Evolutionary conservation across 2,888 invertebrate species (phyloP).

Genomic region (Leptura quadrifasciata): DNA sequence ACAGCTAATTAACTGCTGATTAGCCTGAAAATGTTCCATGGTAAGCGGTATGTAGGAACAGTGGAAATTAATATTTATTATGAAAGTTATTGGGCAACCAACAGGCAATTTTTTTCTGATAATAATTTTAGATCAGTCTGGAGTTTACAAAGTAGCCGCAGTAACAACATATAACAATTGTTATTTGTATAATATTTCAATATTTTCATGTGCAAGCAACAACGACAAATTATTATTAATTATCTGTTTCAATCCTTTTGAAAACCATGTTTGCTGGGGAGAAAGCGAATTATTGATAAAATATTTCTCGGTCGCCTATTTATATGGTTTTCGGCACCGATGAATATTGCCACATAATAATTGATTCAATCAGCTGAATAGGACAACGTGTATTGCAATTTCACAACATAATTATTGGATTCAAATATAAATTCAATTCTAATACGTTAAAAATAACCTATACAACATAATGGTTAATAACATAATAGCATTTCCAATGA

Average conservation of each 20-base stretch:
- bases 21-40: too few species aligned
- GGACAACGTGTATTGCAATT: not conserved
- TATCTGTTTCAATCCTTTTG: not conserved
- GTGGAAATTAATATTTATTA: too few species aligned
- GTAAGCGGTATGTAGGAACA: too few species aligned
- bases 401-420: conserved; percentile 1
- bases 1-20: too few species aligned
- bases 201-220: too few species aligned
- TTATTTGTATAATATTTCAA: too few species aligned
- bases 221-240: not conserved
- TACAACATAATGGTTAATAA: conserved; percentile 3
- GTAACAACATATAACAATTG: too few species aligned
- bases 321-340: conserved; percentile 1
- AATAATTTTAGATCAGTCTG: too few species aligned
- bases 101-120: too few species aligned
- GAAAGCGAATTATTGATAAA: not conserved
- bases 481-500: conserved; percentile 1
- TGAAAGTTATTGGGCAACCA: too few species aligned
- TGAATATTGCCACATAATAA: not conserved
- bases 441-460: conserved; percentile 4
- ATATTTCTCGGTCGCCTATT: conserved; percentile 3
- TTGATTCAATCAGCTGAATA: conserved; percentile 7
- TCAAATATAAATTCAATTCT: conserved; percentile 7
- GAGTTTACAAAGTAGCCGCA: too few species aligned
- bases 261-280: not conserved